Percentiles rank a stretch among this genome's conserved stretches.
Evolutionary conservation across 2,113 vertebrate genomes (phyloP).

Genomic region (Grallaria varia): DNA sequence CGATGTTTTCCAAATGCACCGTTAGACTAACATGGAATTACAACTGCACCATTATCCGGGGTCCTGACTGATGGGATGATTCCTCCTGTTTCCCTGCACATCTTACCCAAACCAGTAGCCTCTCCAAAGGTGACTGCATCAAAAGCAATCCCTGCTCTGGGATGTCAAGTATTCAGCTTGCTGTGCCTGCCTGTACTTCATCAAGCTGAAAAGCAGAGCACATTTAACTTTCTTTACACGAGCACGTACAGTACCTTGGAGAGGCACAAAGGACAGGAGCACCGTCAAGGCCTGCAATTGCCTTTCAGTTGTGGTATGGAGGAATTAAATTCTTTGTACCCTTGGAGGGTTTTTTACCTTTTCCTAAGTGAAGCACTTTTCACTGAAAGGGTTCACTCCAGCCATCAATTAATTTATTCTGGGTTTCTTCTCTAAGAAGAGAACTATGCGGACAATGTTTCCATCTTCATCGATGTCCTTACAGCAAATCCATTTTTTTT

Average conservation of each 20-base stretch:
- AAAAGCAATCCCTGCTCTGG: neutral
- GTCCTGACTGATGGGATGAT: slow-evolving; percentile 1
- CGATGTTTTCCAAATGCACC: neutral
- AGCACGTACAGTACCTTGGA: neutral
- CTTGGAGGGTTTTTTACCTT: neutral
- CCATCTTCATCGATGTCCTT: neutral
- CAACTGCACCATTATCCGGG: neutral
- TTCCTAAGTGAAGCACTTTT: neutral
- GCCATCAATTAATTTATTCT: neutral
- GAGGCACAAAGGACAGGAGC: neutral
- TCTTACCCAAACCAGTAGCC: neutral
- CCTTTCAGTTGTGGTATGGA: neutral
- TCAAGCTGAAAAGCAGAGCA: neutral
- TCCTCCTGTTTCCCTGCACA: neutral
- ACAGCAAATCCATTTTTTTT: neutral
- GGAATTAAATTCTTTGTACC: neutral
- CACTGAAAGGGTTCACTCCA: neutral
- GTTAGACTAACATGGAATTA: neutral
- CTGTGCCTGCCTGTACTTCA: neutral
- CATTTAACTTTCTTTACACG: neutral
- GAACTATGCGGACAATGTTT: neutral
- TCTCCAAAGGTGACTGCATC: slow-evolving; percentile 26
- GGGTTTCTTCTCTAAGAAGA: neutral
- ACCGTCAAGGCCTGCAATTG: neutral
- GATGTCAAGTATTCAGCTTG: neutral